These are phyloP conservation scores for Sorex araneus DNA, from an alignment of 2,113 vertebrate genomes.

Conservation along the genomic window DNA sequence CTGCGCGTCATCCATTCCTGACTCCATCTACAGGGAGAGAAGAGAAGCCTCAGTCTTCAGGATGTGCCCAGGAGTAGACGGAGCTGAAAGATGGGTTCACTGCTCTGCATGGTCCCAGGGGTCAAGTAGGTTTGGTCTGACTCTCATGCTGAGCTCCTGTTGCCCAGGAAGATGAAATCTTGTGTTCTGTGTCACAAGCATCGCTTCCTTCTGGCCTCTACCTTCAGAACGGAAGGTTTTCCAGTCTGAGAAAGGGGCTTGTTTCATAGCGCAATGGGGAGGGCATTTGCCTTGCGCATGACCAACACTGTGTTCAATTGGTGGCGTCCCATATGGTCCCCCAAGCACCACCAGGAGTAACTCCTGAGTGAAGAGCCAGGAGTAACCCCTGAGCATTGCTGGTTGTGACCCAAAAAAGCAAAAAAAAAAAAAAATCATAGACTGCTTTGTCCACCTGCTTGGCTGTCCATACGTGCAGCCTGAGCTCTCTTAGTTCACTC, in stretches of 20 bases:
- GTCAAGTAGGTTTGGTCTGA: background rate
- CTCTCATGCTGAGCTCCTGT: background rate
- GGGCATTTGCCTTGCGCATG: too few species aligned
- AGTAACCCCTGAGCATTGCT: too few species aligned
- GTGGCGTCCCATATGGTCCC: too few species aligned
- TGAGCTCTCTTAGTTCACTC: background rate
- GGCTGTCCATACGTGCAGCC: too few species aligned
- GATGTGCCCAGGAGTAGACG: too few species aligned
- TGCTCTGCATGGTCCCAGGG: background rate
- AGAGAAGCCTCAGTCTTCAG: too few species aligned
- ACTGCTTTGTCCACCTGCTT: background rate
- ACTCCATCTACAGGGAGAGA: background rate
- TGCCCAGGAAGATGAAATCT: background rate
- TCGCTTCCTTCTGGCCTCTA: background rate
- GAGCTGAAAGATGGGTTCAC: too few species aligned
- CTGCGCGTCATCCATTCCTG: background rate
- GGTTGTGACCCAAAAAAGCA: too few species aligned
- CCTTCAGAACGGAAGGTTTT: background rate
- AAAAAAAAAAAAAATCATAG: background rate
- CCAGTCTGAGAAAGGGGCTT: background rate
- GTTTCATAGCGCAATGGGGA: too few species aligned
- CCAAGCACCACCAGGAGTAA: too few species aligned
- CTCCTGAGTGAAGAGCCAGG: too few species aligned
- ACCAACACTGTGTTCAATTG: too few species aligned
- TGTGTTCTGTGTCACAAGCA: background rate